Evolutionary conservation across 2,888 invertebrate genomes (phyloP), one percentile per base, ranked within the genome.

Genomic region (Eremobia ochroleuca): DNA sequence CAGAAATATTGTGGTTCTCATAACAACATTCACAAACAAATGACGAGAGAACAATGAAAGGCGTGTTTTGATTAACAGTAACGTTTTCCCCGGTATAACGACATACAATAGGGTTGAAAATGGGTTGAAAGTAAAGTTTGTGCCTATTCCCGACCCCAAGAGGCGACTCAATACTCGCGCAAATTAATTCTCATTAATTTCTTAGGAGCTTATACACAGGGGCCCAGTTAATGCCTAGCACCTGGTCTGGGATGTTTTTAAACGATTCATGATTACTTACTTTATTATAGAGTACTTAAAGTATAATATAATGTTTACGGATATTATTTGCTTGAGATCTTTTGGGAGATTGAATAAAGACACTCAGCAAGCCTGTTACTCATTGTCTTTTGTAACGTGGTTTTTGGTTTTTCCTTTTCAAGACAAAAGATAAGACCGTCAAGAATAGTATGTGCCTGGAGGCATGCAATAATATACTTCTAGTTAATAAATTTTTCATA

Each of bases 181-280:
- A 88, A 87, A 87, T 88, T 84, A 86, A 86, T 87, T 86, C 73
- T 69, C 76, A 87, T 86, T 88, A 86, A 87, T 87, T 88, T 88
- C 87, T 79, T 77, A 83, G 61, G 66, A 77, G 87, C 68, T 83
- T 79, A 83, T 79, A 73, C 86, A 62, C 88, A 40, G 52, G 77
- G 77, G 86, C 34, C 83, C 71, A 74, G 64, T 86, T 82, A 76
- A 74, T 73, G 70, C 28, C 62, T 49, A 73, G 65, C 82, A 82
- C 73, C 86, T 78, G 77, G 31, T 72, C 28, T 66, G 68, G 15
- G 68, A 58, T 72, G 70, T 76, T 71, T 85, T 70, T 87, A 85
- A 87, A 74, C 73, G 73, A 69, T 83, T 74, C 55, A 83, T 82
- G 65, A 74, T 84, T 83, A 78, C 40, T 15, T 49, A 6, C 21